Base-by-base conservation (phyloP, 2,888 invertebrate genomes). In the Deroplatys truncata region DNA sequence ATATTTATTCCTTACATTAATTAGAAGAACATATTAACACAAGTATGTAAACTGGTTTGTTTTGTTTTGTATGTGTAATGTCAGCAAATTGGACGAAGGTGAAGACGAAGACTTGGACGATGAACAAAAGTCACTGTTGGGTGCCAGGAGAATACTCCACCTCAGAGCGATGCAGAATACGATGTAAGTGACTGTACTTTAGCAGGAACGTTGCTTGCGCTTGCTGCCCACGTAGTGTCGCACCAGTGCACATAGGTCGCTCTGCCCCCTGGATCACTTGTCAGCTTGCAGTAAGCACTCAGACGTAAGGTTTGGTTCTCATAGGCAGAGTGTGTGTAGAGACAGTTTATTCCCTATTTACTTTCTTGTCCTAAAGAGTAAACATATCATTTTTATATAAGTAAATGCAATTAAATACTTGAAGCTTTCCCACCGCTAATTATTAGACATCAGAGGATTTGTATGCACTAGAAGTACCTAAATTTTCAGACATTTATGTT, bases 131-230 rank as follows among this genome's bases (percentile, higher is more conserved):
- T 29, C 83, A 10, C 43, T 86, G 56, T 84, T 84, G 56, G 85
- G 72, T 86, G 49, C 88, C 31, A 25, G 49, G 82, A 43, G 35
- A 28, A 31, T 82, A 31, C 31, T 87, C 2, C 90, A 82, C 84
- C 84, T 89, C n/a, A 72, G 43, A 28, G 83, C 84, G 49, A 84
- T 82, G 72, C 90, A 90, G 88, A 90, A 90, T 49, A 43, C 84
- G 83, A 86, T 90, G 90, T 90, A 88, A 89, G 89, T 89, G 87
- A 89, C 25, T 85, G 28, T 85, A 35, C 82, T 72, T 35, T 84
- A 82, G 43, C 87, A 83, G 82, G 83, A 87, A n/a, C 87, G 29
- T 87, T 87, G 87, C 87, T 87, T 72, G 56, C 25, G 56, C 56
- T 72, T 72, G 16, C 25, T 7, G 56, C 56, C 56, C 56, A 72